Evolutionary conservation across 2,888 invertebrate genomes (phyloP), one percentile per base, ranked within the genome.

Genomic region (Cantharis lateralis): DNA sequence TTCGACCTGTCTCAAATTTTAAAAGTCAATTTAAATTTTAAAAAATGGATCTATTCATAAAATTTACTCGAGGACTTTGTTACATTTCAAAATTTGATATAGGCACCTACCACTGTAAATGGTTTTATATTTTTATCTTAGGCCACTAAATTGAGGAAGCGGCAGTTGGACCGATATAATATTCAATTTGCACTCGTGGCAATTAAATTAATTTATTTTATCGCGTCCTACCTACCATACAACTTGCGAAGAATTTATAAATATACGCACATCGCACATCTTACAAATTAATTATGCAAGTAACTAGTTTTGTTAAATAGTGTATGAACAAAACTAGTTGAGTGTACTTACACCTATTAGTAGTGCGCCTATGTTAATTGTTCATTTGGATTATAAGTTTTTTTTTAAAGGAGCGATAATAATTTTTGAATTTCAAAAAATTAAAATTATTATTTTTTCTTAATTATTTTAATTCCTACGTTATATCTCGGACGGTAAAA

Each of bases 1-100:
- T 78, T 77, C 68, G 75, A 75, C 78, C 79, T 79, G 81, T 81
- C 79, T 76, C 75, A 76, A 70, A 76, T 76, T 80, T 80, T 78
- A 78, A 78, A 79, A 81, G 78, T 78, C 78, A 80, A 80, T 81
- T 78, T 78, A 62, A 69, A 78, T 70, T 20, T 24, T 78, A 78
- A 70, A 70, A n/a, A 61, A 62, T 15, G 68, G n/a, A 26, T 48
- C n/a, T 48, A 48, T 48, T 48, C 48, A n/a, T 48, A 48, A 48
- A 48, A 48, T 2, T 48, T n/a, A 48, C n/a, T 48, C 2, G 0
- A 48, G 48, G 48, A 9, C 48, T 48, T n/a, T n/a, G n/a, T 48
- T 48, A 32, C 32, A 13, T 32, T 32, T 32, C 13, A 32, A 13
- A 32, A 32, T 32, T 32, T 13, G 3, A 48, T 48, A 13, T n/a